Evolutionary conservation across 2,888 invertebrate species (phyloP).

Genomic region (Phasia obesa): DNA sequence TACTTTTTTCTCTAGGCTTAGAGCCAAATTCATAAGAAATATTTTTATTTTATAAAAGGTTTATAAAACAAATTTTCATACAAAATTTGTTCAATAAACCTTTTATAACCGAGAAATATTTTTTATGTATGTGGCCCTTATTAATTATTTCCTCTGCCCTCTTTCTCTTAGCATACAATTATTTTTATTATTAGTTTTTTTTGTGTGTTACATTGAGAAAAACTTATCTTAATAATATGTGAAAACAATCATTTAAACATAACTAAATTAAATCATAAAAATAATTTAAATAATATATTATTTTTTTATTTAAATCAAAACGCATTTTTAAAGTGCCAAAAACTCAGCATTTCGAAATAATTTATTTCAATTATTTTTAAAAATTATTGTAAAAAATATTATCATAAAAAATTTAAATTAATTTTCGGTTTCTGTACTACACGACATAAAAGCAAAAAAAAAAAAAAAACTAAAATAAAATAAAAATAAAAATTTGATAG

Average conservation of each 20-base stretch:
- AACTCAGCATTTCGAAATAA: slow-evolving; percentile 37
- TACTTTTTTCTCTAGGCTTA: no score
- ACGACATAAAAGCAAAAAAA: slow-evolving; percentile 11
- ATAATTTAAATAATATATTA: slow-evolving; percentile 1
- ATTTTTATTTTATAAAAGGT: no score
- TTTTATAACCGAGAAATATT: no score
- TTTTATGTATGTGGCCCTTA: no score
- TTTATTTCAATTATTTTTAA: slow-evolving; percentile 31
- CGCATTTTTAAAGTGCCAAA: slow-evolving; percentile 73
- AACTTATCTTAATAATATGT: slow-evolving; percentile 22
- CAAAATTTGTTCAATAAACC: no score
- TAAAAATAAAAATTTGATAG: slow-evolving; percentile 21
- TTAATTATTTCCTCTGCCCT: no score
- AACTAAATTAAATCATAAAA: slow-evolving; percentile 38
- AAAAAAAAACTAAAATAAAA: slow-evolving; percentile 14
- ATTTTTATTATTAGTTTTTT: not conserved
- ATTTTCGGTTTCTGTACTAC: slow-evolving; percentile 38
- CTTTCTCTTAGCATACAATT: not conserved
- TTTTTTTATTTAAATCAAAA: slow-evolving; percentile 57
- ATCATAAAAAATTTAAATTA: slow-evolving; percentile 21
- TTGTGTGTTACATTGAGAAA: slow-evolving; percentile 17
- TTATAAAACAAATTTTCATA: no score
- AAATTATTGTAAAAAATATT: slow-evolving; percentile 1
- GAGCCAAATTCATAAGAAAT: no score
- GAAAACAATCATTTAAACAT: slow-evolving; percentile 63